Base-by-base conservation (phyloP, 2,888 invertebrate genomes). In the Entomobrya proxima region DNA sequence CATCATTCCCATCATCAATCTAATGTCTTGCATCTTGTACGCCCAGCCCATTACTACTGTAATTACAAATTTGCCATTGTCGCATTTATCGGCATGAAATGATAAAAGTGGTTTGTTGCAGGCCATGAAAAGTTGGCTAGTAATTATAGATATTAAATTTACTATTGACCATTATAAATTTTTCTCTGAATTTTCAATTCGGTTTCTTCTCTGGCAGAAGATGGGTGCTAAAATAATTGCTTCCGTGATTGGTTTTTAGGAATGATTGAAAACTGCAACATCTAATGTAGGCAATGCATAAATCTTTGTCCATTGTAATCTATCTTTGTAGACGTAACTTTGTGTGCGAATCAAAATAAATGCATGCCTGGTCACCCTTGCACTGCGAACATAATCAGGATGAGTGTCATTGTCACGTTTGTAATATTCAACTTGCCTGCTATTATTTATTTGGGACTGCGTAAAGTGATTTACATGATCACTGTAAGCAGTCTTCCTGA, bases 51-150 rank as follows among this genome's bases (percentile, higher is more conserved):
- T 61, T 52, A 24, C 50, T 27, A 44, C 69, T 69, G 44, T 44
- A 69, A 69, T 69, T 69, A 69, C 69, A 69, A 40, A 40, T 40
- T 21, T 69, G 24, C 15, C 18, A 24, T 69, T 69, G 69, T 69
- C 44, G 40, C 44, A 69, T 44, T 69, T 44, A 24, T 75, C 47
- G 74, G 21, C 58, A 74, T 21, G 24, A 74, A 35, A 52, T 75
- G 40, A 58, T 40, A 58, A 61, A 61, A 61, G 77, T 77, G 15
- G 77, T 61, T n/a, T 77, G 77, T 44, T 55, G 77, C 35, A 77
- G 77, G 30, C 77, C 77, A 58, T 77, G 77, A 77, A 61, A 58
- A 61, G 30, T 21, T 21, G 27, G 27, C 40, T 32, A 7, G 32
- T 77, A 77, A 77, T 77, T 77, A 77, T 58, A 67, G 35, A n/a